Evolutionary conservation across 2,888 invertebrate species (phyloP).

Genomic region (Zeuzera pyrina): DNA sequence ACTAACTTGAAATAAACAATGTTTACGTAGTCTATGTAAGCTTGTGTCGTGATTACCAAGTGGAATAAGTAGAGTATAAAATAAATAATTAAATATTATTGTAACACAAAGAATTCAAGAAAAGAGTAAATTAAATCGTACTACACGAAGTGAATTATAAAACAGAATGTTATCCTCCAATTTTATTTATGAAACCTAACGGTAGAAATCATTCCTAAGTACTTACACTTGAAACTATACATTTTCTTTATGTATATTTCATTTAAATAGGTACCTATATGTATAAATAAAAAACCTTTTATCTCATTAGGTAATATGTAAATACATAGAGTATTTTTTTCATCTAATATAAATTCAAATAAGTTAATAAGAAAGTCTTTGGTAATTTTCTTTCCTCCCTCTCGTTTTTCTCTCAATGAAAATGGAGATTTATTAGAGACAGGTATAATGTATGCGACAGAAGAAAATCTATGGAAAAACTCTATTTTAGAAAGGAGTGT

Average conservation of each 20-base stretch:
- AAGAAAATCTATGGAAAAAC: conserved; percentile 4
- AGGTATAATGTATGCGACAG: conserved; percentile 7
- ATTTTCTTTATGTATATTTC: not conserved
- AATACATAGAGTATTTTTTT: not conserved
- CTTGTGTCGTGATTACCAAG: too few species aligned
- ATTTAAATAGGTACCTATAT: not conserved
- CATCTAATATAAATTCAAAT: conserved; percentile 11
- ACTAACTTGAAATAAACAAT: too few species aligned
- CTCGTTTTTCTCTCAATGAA: conserved; percentile 20
- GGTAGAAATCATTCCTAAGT: too few species aligned
- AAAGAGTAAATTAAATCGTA: too few species aligned
- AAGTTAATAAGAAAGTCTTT: conserved; percentile 19
- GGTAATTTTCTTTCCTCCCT: conserved; percentile 19
- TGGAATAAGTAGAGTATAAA: too few species aligned
- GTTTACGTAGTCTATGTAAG: too few species aligned
- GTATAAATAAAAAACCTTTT: not conserved
- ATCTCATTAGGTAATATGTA: not conserved
- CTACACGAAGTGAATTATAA: too few species aligned
- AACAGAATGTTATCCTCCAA: too few species aligned
- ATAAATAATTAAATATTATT: too few species aligned
- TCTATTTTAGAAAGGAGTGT: not conserved
- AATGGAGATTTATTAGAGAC: conserved; percentile 24
- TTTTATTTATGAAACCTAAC: too few species aligned
- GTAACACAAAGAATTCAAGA: too few species aligned
- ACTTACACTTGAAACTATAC: too few species aligned